phyloP scores from a whole-genome alignment of 2,888 invertebrate species.

The Chironomus riparius region DNA sequence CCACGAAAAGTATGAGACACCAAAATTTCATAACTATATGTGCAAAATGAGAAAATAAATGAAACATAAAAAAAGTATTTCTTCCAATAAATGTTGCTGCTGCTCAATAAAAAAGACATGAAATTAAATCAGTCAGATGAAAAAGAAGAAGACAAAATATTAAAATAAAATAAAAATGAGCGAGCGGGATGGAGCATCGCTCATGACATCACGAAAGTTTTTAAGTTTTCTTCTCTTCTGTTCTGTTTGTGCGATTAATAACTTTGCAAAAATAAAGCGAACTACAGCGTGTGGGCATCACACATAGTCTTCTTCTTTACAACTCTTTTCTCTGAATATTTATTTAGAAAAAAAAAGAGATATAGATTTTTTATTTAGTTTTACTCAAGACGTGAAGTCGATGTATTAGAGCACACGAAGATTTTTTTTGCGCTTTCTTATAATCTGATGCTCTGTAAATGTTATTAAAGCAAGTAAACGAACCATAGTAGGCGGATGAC shows the following conservation, averaged over 20 bases:
- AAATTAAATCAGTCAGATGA: conserved; percentile 26
- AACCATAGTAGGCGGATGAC: no score
- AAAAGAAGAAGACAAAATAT: background rate
- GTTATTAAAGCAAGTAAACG: no score
- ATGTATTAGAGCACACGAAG: background rate
- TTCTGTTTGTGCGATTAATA: conserved; percentile 24
- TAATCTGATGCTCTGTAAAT: no score
- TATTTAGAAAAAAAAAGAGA: conserved; percentile 2
- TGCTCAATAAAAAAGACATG: background rate
- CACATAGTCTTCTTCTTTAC: background rate
- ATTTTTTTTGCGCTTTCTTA: background rate
- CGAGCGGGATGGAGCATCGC: no score
- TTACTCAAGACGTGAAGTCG: background rate
- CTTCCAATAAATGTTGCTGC: background rate
- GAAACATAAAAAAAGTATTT: background rate
- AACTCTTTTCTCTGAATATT: background rate
- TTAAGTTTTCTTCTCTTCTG: background rate
- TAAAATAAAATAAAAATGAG: no score
- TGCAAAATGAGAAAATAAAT: background rate
- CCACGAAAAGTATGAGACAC: conserved; percentile 6
- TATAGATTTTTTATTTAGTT: background rate
- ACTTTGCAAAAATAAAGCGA: background rate
- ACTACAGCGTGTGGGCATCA: conserved; percentile 24
- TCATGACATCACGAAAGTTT: conserved; percentile 21
- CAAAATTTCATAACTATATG: background rate